Evolutionary conservation across 2,797 vertebrate genomes (phyloP), one percentile per base, ranked within the genome.

Genomic region (Myripristis murdjan): DNA sequence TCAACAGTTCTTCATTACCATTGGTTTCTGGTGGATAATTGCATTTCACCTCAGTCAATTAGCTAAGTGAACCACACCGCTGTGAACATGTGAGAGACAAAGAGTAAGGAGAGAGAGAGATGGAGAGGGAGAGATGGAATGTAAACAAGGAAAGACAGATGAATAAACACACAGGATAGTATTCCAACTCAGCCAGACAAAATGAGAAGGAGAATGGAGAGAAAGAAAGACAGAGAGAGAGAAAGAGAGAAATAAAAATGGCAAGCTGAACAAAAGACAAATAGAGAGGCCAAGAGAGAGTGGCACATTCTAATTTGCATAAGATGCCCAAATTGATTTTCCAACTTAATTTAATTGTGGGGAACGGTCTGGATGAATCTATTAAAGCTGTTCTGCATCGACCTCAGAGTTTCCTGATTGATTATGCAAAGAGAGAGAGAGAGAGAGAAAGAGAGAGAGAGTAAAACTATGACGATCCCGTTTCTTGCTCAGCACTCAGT

Each of bases 251-350:
- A 52, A 65, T 54, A 69, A 31, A 56, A 62, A 46, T 7, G 15
- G 51, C 39, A 66, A 87, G 68, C 31, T 10, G 37, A 82, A 57
- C 64, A 47, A 58, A 64, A 86, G 70, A 83, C 53, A 55, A 81
- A 87, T 76, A 62, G 60, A 77, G 54, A 64, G 18, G 51, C 69
- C 51, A 63, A 61, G 73, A 57, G 26, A 82, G 73, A 83, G 61
- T 63, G 79, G 68, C 76, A 67, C 72, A 79, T 77, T 82, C 81
- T 82, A 73, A 87, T 91, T 88, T 88, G 76, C 87, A 87, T 85
- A 79, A 88, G 82, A 87, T 85, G 72, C 82, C 6, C 31, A 79
- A 84, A 92, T 91, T 86, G 88, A 93, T 91, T 92, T 90, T 88
- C 72, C 73, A 74, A 80, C 79, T 67, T 89, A 85, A 92, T 93